phyloP scores from a whole-genome alignment of 1,140 invertebrate species.

The Brachionus angularis region DNA sequence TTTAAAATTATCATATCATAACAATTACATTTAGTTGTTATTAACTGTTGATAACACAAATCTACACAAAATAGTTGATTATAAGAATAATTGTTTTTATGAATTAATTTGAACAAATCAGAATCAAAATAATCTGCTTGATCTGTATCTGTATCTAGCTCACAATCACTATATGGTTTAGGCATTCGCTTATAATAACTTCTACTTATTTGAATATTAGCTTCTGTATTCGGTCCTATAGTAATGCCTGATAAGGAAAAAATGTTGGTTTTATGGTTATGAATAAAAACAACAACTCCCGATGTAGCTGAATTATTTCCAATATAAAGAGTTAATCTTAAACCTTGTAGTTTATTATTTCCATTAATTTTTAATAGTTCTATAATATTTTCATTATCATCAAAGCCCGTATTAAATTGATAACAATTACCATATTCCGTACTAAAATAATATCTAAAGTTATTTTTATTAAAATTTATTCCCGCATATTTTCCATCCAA shows the following conservation, averaged over 20 bases:
- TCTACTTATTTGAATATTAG: neutral
- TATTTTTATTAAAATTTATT: neutral
- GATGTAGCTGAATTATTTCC: neutral
- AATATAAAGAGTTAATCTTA: neutral
- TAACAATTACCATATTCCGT: slow-evolving; percentile 15
- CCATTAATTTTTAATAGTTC: neutral
- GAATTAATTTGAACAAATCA: neutral
- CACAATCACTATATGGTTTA: neutral
- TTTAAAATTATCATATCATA: neutral
- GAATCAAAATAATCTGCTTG: neutral
- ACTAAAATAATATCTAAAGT: neutral
- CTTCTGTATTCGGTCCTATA: neutral
- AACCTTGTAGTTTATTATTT: neutral
- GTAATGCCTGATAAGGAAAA: neutral
- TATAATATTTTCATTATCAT: neutral
- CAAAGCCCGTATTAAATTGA: neutral
- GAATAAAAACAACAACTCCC: neutral
- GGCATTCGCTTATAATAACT: neutral
- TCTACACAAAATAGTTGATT: slow-evolving; percentile 2
- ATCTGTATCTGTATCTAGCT: neutral
- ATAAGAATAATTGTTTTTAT: neutral
- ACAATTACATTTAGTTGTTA: neutral
- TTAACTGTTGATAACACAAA: slow-evolving; percentile 1
- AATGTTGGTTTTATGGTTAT: neutral
- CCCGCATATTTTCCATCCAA: neutral